Evolutionary conservation across 1,140 invertebrate species (phyloP).

Genomic region (Sweltsa coloradensis): DNA sequence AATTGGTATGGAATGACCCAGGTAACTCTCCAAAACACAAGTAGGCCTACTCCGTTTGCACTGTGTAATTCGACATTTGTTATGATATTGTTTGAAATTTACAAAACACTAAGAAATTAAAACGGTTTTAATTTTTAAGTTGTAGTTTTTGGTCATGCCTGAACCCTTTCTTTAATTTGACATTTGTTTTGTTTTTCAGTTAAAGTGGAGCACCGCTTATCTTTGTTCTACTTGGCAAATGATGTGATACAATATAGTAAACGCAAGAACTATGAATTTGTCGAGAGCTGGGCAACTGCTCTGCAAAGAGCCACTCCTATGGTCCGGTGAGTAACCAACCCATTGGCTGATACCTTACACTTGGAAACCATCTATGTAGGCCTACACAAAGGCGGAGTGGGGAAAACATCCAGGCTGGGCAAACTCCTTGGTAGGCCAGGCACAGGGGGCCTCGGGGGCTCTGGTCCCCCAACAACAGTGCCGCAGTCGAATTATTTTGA

Average conservation of each 20-base stretch:
- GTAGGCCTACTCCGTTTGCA: no score
- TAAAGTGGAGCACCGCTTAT: conserved; percentile 70
- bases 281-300: conserved; percentile 82
- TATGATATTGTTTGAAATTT: background rate
- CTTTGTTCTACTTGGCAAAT: conserved; percentile 89
- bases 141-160: conserved; percentile 3
- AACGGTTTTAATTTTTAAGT: background rate
- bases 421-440: no score
- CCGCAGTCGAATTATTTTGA: no score
- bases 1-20: no score
- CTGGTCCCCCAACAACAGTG: no score
- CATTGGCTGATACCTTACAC: conserved; percentile 5
- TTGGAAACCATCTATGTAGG: conserved; percentile 2
- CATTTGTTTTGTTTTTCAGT: conserved; percentile 37
- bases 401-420: no score
- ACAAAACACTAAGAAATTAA: background rate
- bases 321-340: conserved; percentile 50
- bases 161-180: background rate
- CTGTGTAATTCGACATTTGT: background rate
- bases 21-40: no score
- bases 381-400: no score
- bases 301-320: conserved; percentile 81
- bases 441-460: no score
- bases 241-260: conserved; percentile 94
- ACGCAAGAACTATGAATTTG: conserved; percentile 76